Percentiles rank a stretch among this genome's conserved stretches.
Conservation (phyloP, 2,797 vertebrate genomes). For the Trachops cirrhosus region DNA sequence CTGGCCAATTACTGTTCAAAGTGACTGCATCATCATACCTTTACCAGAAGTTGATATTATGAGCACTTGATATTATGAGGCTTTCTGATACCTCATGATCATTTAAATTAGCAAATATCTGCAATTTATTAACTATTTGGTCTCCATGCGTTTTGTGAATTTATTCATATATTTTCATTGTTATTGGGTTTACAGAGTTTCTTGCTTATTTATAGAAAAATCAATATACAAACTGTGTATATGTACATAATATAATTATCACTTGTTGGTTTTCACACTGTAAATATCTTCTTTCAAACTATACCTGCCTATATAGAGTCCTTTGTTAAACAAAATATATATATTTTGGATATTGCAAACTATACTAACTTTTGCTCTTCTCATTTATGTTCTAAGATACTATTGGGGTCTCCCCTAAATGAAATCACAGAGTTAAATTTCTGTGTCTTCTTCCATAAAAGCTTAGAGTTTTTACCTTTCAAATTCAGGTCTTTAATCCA, state of each 20-base stretch:
- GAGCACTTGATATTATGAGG: neutral
- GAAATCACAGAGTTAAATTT: conserved; percentile 7
- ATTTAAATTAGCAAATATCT: neutral
- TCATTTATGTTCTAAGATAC: neutral
- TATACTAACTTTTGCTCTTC: neutral
- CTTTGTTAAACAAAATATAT: neutral
- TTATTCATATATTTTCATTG: neutral
- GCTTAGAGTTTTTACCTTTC: conserved; percentile 17
- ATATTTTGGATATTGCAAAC: neutral
- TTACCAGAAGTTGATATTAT: neutral
- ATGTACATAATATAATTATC: neutral
- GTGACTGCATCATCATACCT: neutral
- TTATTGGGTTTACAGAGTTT: neutral
- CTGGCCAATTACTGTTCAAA: neutral
- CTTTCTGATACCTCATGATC: neutral
- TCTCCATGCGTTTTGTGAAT: neutral
- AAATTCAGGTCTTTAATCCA: neutral
- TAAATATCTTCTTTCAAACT: neutral
- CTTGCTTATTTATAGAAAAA: neutral
- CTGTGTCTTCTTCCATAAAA: neutral
- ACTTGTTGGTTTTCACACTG: neutral
- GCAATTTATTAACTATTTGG: neutral
- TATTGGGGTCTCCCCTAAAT: neutral
- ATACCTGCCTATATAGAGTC: neutral
- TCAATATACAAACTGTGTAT: neutral